Percentiles rank a stretch among this genome's conserved stretches.
phyloP scores from a whole-genome alignment of 1,140 invertebrate species.

The Leptestheria dahalacensis region DNA sequence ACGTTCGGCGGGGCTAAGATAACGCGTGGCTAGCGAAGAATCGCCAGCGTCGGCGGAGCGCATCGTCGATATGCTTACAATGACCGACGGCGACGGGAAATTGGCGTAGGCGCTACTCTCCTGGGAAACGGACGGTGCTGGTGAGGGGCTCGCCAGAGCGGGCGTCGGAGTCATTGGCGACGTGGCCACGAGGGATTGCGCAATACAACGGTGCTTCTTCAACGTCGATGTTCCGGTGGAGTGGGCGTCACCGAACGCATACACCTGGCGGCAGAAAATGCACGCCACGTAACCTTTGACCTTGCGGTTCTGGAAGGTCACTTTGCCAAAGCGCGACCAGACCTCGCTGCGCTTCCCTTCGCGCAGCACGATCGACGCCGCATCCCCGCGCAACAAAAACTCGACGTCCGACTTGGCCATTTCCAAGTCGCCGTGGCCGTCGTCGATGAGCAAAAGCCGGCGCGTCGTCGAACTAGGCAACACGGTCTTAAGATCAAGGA shows the following conservation, averaged over 20 bases:
- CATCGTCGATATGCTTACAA: constrained; percentile 2
- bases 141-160: not conserved
- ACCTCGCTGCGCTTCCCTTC: constrained; percentile 12
- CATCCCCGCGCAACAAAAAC: constrained; percentile 10
- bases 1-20: not conserved
- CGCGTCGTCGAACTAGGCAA: constrained; percentile 5
- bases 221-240: constrained; percentile 14
- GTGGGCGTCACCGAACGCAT: constrained; percentile 14
- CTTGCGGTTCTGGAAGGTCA: constrained; percentile 10
- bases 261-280: constrained; percentile 14
- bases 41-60: not conserved
- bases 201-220: constrained; percentile 12
- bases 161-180: constrained; percentile 4
- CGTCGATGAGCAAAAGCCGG: constrained; percentile 12
- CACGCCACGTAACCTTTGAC: constrained; percentile 16
- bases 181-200: not conserved
- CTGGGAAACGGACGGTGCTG: constrained; percentile 1
- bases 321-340: constrained; percentile 14
- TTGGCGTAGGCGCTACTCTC: constrained; percentile 1
- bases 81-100: constrained; percentile 9
- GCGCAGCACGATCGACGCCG: constrained; percentile 8
- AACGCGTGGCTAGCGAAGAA: not conserved
- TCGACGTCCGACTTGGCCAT: constrained; percentile 15
- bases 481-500: constrained; percentile 13
- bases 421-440: constrained; percentile 12